Percentiles rank a stretch among this genome's conserved stretches.
Evolutionary conservation across 1,140 invertebrate genomes (phyloP).

Genomic region (Drosophila subobscura): DNA sequence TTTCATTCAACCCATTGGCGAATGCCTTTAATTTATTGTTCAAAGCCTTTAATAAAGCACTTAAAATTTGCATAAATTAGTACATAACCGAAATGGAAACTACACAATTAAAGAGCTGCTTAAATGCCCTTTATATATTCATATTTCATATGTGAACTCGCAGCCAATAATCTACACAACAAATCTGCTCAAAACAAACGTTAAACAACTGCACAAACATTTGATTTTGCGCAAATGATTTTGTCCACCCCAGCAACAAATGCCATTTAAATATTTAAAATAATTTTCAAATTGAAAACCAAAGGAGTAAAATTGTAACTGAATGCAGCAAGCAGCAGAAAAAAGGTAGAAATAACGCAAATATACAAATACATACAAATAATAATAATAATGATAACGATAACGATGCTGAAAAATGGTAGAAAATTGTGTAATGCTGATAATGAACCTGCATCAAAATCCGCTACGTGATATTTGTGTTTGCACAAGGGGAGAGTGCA

Average conservation of each 20-base stretch:
- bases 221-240: constrained; percentile 5
- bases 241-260: not conserved
- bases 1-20: too few relatives aligned
- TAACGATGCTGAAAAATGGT: not conserved
- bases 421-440: constrained; percentile 59
- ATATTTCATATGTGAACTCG: too few relatives aligned
- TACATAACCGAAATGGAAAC: too few relatives aligned
- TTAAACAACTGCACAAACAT: not conserved
- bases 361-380: constrained; percentile 10
- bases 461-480: constrained; percentile 60
- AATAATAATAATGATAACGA: constrained; percentile 16
- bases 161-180: too few relatives aligned
- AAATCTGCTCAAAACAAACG: too few relatives aligned
- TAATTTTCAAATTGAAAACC: constrained; percentile 12
- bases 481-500: constrained; percentile 1
- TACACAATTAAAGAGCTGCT: too few relatives aligned
- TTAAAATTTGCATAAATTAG: too few relatives aligned
- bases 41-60: too few relatives aligned
- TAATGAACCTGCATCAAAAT: constrained; percentile 59
- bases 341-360: constrained; percentile 4
- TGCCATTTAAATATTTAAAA: constrained; percentile 29
- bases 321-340: constrained; percentile 21
- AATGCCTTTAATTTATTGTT: too few relatives aligned
- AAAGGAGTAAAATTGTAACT: constrained; percentile 38
- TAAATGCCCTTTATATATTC: too few relatives aligned